These are phyloP conservation scores for Ganaspis brasiliensis DNA, from an alignment of 2,888 invertebrate species.

Conservation along the genomic window DNA sequence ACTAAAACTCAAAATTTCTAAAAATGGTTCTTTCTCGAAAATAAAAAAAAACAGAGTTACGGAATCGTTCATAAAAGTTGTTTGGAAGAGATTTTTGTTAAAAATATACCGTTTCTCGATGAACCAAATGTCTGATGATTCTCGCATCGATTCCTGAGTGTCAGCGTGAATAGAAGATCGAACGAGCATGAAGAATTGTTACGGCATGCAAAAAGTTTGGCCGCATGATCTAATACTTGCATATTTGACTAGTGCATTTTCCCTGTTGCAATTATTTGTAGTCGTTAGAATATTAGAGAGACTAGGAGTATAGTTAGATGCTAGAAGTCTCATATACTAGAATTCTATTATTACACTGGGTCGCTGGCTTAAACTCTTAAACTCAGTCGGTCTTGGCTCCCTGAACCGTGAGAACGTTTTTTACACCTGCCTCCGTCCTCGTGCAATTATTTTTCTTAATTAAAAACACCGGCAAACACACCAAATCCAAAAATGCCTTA, in stretches of 20 bases:
- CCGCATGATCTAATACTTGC: conserved; percentile 28
- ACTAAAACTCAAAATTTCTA: too few species aligned
- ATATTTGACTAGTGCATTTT: conserved; percentile 34
- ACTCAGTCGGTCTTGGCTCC: conserved; percentile 80
- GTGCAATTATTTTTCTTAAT: conserved; percentile 40
- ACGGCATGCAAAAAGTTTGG: conserved; percentile 28
- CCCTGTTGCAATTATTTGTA: conserved; percentile 62
- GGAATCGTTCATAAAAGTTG: too few species aligned
- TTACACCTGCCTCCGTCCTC: conserved; percentile 69
- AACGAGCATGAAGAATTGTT: conserved; percentile 36
- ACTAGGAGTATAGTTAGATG: conserved; percentile 74
- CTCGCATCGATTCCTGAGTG: neutral
- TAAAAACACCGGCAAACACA: conserved; percentile 17
- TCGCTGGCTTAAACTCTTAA: conserved; percentile 79
- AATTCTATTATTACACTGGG: conserved; percentile 78
- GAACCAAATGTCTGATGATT: neutral
- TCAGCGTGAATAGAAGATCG: conserved; percentile 14
- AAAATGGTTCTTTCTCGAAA: too few species aligned
- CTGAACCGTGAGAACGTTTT: conserved; percentile 78
- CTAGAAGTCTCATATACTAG: conserved; percentile 77
- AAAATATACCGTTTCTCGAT: neutral
- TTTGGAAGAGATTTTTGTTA: neutral
- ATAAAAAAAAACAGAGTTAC: too few species aligned
- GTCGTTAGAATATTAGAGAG: conserved; percentile 70
- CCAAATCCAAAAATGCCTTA: conserved; percentile 72